phyloP scores from a whole-genome alignment of 92 coral and sea anemone species.

The Meandrina meandrites region DNA sequence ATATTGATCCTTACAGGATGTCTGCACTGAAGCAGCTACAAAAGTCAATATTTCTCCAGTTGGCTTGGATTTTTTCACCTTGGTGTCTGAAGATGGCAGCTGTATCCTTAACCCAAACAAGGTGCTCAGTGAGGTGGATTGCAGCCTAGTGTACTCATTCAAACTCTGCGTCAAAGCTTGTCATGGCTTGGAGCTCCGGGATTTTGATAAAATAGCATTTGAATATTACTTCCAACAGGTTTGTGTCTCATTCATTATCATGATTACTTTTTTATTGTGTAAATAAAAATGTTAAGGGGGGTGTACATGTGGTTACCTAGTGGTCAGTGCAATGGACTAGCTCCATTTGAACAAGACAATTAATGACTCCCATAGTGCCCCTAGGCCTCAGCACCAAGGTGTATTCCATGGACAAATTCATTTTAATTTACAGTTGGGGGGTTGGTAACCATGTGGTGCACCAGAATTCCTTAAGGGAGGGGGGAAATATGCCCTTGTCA shows the following conservation, averaged over 20 bases:
- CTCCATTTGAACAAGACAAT: no score
- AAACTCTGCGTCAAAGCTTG: slow-evolving; percentile 82
- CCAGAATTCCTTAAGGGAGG: neutral
- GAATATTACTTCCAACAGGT: slow-evolving; percentile 91
- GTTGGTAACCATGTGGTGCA: no score
- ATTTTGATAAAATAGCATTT: slow-evolving; percentile 45
- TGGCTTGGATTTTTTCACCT: slow-evolving; percentile 83
- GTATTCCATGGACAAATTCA: neutral
- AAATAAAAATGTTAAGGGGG: no score
- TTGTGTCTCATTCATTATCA: neutral
- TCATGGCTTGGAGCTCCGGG: slow-evolving; percentile 71
- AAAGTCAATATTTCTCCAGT: slow-evolving; percentile 67
- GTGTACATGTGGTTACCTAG: no score
- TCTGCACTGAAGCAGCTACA: slow-evolving; percentile 78
- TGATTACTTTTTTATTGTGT: no score
- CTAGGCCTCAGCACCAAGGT: neutral
- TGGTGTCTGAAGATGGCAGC: slow-evolving; percentile 76
- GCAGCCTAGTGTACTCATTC: slow-evolving; percentile 67
- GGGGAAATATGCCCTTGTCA: neutral
- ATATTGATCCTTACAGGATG: slow-evolving; percentile 62
- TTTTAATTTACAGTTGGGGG: no score
- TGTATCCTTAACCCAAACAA: slow-evolving; percentile 74
- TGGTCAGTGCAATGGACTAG: no score
- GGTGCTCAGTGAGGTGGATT: slow-evolving; percentile 64
- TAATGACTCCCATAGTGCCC: no score